These are phyloP conservation scores for Tachina fera DNA, from an alignment of 2,888 invertebrate species.

Conservation along the genomic window DNA sequence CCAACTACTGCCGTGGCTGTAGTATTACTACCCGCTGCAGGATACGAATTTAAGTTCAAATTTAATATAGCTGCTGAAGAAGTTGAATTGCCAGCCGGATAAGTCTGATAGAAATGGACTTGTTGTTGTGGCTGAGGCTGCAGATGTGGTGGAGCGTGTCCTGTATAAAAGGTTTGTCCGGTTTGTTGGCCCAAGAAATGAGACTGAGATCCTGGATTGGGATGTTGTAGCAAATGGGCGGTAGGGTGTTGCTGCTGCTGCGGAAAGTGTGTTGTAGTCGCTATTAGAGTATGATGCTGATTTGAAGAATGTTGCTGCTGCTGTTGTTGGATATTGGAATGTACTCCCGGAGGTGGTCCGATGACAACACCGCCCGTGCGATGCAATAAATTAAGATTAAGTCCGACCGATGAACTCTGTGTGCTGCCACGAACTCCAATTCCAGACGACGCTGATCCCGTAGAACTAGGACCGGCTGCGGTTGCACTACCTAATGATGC, in stretches of 20 bases:
- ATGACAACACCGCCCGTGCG: conserved; percentile 65
- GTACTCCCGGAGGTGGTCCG: conserved; percentile 71
- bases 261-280: conserved; percentile 75
- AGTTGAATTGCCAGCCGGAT: conserved; percentile 75
- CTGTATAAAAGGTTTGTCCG: conserved; percentile 71
- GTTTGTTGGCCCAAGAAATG: conserved; percentile 73
- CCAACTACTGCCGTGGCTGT: conserved; percentile 65
- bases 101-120: conserved; percentile 79
- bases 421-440: conserved; percentile 72
- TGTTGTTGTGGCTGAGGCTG: conserved; percentile 74
- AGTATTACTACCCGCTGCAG: conserved; percentile 75
- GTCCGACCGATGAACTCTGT: conserved; percentile 23
- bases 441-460: conserved; percentile 50
- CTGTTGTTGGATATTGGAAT: conserved; percentile 71
- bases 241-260: conserved; percentile 75
- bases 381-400: conserved; percentile 63
- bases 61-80: conserved; percentile 82
- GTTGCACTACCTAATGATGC: conserved; percentile 59
- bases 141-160: conserved; percentile 72
- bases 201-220: conserved; percentile 66
- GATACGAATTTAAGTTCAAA: conserved; percentile 85
- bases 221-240: conserved; percentile 63
- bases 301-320: conserved; percentile 73
- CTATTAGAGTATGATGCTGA: conserved; percentile 74
- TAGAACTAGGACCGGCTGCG: conserved; percentile 35